phyloP scores from a whole-genome alignment of 2,888 invertebrate genomes.

The Rhagophthalmus giganteus region DNA sequence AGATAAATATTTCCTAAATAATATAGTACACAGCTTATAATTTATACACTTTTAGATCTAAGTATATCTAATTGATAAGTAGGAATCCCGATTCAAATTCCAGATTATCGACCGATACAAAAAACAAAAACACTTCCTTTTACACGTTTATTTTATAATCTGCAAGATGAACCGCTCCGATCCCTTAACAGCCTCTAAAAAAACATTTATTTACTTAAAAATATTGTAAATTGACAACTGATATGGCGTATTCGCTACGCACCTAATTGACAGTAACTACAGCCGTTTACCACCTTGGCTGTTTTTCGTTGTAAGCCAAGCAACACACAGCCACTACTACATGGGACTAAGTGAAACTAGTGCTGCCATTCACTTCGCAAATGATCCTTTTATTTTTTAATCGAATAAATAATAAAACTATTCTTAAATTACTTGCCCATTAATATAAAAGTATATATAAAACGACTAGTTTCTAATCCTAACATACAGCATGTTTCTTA shows the following conservation, averaged over 20 bases:
- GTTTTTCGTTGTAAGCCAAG: slow-evolving; percentile 47
- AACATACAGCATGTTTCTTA: slow-evolving; percentile 24
- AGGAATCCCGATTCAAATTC: slow-evolving; percentile 13
- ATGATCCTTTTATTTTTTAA: slow-evolving; percentile 7
- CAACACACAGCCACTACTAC: slow-evolving; percentile 46
- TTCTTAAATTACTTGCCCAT: slow-evolving; percentile 23
- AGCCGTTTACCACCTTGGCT: slow-evolving; percentile 38
- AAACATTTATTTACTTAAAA: slow-evolving; percentile 46
- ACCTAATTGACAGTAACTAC: slow-evolving; percentile 53
- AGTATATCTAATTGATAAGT: slow-evolving; percentile 15
- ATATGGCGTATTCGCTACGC: slow-evolving; percentile 53
- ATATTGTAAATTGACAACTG: slow-evolving; percentile 52
- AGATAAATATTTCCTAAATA: slow-evolving; percentile 36
- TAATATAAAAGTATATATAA: slow-evolving; percentile 28
- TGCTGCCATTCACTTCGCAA: slow-evolving; percentile 42
- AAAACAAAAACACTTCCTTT: not conserved
- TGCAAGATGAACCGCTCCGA: slow-evolving; percentile 20
- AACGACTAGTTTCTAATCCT: slow-evolving; percentile 23
- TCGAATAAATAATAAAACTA: slow-evolving; percentile 29
- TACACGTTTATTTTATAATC: slow-evolving; percentile 1
- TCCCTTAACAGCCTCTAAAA: slow-evolving; percentile 55
- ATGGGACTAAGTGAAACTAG: slow-evolving; percentile 40
- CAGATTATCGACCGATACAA: slow-evolving; percentile 8
- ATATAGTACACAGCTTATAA: slow-evolving; percentile 35
- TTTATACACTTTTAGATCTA: slow-evolving; percentile 18